Percentiles rank a stretch among this genome's conserved stretches.
These are phyloP conservation scores for Aphidius colemani DNA, from an alignment of 2,888 invertebrate species.

Conservation along the genomic window DNA sequence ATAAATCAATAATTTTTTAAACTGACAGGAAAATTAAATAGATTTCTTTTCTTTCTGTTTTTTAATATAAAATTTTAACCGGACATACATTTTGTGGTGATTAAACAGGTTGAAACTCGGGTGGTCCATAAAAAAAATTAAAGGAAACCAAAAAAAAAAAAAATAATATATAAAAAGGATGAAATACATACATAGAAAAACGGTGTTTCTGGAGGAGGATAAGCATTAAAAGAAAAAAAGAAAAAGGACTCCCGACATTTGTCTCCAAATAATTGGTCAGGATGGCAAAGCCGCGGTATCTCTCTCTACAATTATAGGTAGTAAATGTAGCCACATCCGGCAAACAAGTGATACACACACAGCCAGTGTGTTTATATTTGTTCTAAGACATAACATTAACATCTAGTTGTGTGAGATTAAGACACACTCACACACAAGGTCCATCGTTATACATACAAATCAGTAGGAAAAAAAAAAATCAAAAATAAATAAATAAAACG, in stretches of 20 bases:
- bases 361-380: too few relatives aligned
- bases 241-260: conserved; percentile 37
- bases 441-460: too few relatives aligned
- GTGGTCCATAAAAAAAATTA: conserved; percentile 1
- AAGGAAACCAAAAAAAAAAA: background rate
- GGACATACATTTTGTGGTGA: background rate
- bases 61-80: background rate
- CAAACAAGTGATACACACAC: conserved; percentile 33
- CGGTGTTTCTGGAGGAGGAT: conserved; percentile 8
- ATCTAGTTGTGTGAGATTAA: conserved; percentile 16
- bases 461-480: too few relatives aligned
- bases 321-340: conserved; percentile 60
- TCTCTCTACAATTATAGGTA: conserved; percentile 58
- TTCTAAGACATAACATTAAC: too few relatives aligned
- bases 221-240: background rate
- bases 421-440: conserved; percentile 18
- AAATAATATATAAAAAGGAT: background rate
- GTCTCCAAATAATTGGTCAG: conserved; percentile 57
- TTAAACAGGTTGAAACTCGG: background rate
- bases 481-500: conserved; percentile 14
- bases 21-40: background rate
- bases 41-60: background rate
- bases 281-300: conserved; percentile 42
- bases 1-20: background rate
- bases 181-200: background rate